phyloP scores from a whole-genome alignment of 2,113 vertebrate genomes.

The Arothron firmamentum region DNA sequence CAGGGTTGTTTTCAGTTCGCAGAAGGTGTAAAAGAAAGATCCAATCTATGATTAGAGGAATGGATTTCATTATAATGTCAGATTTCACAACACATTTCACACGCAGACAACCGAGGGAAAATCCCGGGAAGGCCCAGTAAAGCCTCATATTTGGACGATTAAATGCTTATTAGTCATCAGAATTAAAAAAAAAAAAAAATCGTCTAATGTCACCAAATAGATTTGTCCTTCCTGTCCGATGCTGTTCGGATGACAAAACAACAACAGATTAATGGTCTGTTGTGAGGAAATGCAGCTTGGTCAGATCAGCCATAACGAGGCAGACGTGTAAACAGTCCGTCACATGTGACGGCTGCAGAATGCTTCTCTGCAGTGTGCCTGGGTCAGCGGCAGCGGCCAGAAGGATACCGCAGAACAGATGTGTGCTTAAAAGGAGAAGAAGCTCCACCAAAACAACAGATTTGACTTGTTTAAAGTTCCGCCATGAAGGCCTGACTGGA shows the following conservation, averaged over 20 bases:
- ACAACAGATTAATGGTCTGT: conserved; percentile 27
- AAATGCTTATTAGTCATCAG: conserved; percentile 55
- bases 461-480: conserved; percentile 70
- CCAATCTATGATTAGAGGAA: background rate
- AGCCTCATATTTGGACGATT: conserved; percentile 57
- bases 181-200: conserved; percentile 27
- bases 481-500: conserved; percentile 45
- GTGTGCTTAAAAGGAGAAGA: conserved; percentile 5
- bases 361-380: conserved; percentile 20
- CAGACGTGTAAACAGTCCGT: background rate
- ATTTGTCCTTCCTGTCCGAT: too few species aligned
- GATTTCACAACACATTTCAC: conserved; percentile 21
- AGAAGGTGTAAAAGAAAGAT: background rate
- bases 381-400: background rate
- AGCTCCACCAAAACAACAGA: conserved; percentile 42
- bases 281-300: conserved; percentile 17
- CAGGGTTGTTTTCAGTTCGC: background rate
- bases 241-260: conserved; percentile 9
- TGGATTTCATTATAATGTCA: conserved; percentile 13
- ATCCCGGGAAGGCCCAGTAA: conserved; percentile 15
- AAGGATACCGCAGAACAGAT: conserved; percentile 38
- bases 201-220: too few species aligned
- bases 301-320: too few species aligned
- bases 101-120: conserved; percentile 14
- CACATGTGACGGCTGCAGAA: conserved; percentile 22